phyloP scores from a whole-genome alignment of 1,140 invertebrate species.

The Thaumetopoea pityocampa region DNA sequence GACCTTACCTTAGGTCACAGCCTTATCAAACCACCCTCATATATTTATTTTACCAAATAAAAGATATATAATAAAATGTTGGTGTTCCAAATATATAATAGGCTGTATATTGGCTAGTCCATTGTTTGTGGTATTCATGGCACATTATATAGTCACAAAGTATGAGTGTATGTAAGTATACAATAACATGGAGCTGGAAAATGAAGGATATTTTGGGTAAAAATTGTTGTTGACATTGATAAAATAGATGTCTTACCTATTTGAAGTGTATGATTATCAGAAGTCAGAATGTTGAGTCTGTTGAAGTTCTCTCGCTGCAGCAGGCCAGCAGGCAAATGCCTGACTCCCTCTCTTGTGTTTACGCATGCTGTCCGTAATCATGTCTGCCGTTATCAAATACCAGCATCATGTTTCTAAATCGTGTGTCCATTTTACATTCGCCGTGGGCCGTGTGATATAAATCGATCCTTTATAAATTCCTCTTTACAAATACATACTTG shows the following conservation, averaged over 20 bases:
- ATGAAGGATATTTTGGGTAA: too few species aligned
- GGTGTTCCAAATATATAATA: too few species aligned
- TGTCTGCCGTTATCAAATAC: slow-evolving; percentile 60
- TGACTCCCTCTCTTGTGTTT: slow-evolving; percentile 69
- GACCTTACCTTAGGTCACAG: too few species aligned
- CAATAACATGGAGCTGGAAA: too few species aligned
- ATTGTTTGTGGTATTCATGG: too few species aligned
- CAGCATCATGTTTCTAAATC: slow-evolving; percentile 60
- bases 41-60: too few species aligned
- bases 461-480: slow-evolving; percentile 61
- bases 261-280: slow-evolving; percentile 53
- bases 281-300: slow-evolving; percentile 47
- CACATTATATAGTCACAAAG: too few species aligned
- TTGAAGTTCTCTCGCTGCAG: slow-evolving; percentile 53
- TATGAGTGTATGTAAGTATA: too few species aligned
- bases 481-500: slow-evolving; percentile 66
- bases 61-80: too few species aligned
- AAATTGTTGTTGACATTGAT: background rate
- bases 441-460: slow-evolving; percentile 64
- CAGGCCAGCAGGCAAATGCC: slow-evolving; percentile 66
- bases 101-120: too few species aligned
- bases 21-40: too few species aligned
- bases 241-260: slow-evolving; percentile 35
- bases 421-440: slow-evolving; percentile 70
- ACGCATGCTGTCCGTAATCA: slow-evolving; percentile 67